Evolutionary conservation across 1,140 invertebrate genomes (phyloP).

Genomic region (Dolichoris vasculosae): DNA sequence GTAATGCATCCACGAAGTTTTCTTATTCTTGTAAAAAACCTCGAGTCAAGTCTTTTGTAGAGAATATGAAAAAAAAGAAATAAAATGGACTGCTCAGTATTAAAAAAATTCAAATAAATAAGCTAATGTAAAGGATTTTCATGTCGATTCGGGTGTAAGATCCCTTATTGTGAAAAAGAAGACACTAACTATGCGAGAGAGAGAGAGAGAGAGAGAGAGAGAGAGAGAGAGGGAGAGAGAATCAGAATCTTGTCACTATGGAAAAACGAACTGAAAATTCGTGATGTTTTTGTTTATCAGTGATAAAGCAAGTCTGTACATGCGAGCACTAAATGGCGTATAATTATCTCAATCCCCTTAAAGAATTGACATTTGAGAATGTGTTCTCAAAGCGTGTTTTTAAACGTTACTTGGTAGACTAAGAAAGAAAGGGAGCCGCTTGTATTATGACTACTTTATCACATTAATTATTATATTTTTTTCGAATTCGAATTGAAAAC

Average conservation of each 20-base stretch:
- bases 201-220: constrained; percentile 25
- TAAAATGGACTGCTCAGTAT: constrained; percentile 52
- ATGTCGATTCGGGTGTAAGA: constrained; percentile 26
- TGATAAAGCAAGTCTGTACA: not conserved
- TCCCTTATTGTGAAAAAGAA: constrained; percentile 30
- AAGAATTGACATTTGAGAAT: constrained; percentile 60
- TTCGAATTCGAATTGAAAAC: constrained; percentile 29
- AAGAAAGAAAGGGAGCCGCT: constrained; percentile 56
- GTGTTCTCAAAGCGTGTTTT: constrained; percentile 65
- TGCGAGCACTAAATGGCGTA: constrained; percentile 9
- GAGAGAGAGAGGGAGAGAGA: constrained; percentile 28
- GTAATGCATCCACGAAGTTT: constrained; percentile 29
- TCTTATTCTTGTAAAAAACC: constrained; percentile 40
- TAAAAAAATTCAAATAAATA: constrained; percentile 48
- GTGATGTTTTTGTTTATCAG: constrained; percentile 33
- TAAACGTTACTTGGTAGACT: constrained; percentile 61
- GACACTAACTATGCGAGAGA: too few relatives aligned
- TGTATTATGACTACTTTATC: constrained; percentile 32
- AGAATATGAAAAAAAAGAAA: constrained; percentile 49
- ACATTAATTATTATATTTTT: not conserved
- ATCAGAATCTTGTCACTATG: not conserved
- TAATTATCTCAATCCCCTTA: constrained; percentile 55
- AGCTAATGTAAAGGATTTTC: constrained; percentile 36
- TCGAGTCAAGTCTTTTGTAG: constrained; percentile 51
- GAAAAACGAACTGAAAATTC: constrained; percentile 25